These are phyloP conservation scores for Semicossyphus pulcher DNA, from an alignment of 2,113 vertebrate species.

Conservation along the genomic window DNA sequence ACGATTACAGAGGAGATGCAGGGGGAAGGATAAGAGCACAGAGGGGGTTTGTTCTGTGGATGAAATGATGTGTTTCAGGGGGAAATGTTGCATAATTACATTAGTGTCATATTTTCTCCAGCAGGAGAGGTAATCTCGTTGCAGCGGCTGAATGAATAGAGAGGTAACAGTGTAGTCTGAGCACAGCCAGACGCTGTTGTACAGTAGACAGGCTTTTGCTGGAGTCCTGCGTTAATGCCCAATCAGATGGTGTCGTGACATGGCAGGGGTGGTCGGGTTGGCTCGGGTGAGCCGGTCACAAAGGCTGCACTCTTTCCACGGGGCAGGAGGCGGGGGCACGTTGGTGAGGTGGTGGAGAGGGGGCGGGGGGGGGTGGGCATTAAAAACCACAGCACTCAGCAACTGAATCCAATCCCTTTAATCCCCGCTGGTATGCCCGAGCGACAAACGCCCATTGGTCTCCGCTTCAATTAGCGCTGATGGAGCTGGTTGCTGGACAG, in stretches of 20 bases:
- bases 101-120: conserved; percentile 7
- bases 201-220: conserved; percentile 39
- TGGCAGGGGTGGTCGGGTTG: conserved; percentile 57
- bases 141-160: conserved; percentile 27
- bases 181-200: conserved; percentile 23
- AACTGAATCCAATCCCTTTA: conserved; percentile 81
- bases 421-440: conserved; percentile 79
- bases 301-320: conserved; percentile 73
- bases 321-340: conserved; percentile 28
- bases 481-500: conserved; percentile 53
- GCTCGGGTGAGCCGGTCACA: conserved; percentile 64
- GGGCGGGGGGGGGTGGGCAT: conserved; percentile 40
- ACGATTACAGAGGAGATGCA: neutral
- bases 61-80: conserved; percentile 6
- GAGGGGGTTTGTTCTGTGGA: neutral
- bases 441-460: conserved; percentile 62
- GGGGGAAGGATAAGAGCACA: neutral
- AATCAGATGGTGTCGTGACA: conserved; percentile 69
- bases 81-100: conserved; percentile 12
- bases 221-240: conserved; percentile 48
- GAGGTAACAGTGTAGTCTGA: conserved; percentile 14
- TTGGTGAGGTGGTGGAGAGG: neutral
- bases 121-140: conserved; percentile 5
- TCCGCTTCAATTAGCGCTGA: conserved; percentile 69
- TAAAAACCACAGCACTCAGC: conserved; percentile 81